Evolutionary conservation across 2,888 invertebrate species (phyloP).

Genomic region (Mythimna lalbum): DNA sequence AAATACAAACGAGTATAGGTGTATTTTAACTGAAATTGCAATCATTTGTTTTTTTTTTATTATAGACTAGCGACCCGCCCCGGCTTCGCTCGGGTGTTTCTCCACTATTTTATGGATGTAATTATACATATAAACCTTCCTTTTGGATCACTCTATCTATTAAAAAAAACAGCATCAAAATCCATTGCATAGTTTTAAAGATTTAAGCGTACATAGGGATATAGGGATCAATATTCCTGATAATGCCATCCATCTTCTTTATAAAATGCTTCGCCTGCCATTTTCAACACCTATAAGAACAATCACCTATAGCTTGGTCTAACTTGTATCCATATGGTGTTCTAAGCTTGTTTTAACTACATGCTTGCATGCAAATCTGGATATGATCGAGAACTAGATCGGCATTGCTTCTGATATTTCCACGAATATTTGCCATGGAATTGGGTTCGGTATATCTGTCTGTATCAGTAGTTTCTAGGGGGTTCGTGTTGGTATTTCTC

Average conservation of each 20-base stretch:
- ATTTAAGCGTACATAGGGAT: too few relatives aligned
- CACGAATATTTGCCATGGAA: constrained; percentile 19
- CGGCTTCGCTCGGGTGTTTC: too few relatives aligned
- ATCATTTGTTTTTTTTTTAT: too few relatives aligned
- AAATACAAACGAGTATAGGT: too few relatives aligned
- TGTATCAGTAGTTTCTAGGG: constrained; percentile 22
- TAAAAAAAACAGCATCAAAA: too few relatives aligned
- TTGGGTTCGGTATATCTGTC: constrained; percentile 15
- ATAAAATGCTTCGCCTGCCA: background rate
- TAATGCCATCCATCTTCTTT: constrained; percentile 15
- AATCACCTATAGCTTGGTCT: background rate
- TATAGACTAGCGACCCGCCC: too few relatives aligned
- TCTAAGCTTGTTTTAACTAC: constrained; percentile 41
- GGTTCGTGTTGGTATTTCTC: constrained; percentile 26
- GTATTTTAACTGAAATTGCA: too few relatives aligned
- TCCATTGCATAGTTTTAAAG: too few relatives aligned
- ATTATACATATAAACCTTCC: too few relatives aligned
- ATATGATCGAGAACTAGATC: constrained; percentile 26
- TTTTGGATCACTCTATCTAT: too few relatives aligned
- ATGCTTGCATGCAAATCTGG: constrained; percentile 49
- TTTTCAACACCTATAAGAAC: constrained; percentile 29
- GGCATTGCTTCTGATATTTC: constrained; percentile 16
- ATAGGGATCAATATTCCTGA: background rate
- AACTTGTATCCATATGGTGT: constrained; percentile 3
- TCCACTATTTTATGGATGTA: too few relatives aligned